A percentile compares a stretch with the other conserved stretches of the same genome.
These are phyloP conservation scores for Apteryx owenii DNA, from an alignment of 2,113 vertebrate species.

Conservation along the genomic window DNA sequence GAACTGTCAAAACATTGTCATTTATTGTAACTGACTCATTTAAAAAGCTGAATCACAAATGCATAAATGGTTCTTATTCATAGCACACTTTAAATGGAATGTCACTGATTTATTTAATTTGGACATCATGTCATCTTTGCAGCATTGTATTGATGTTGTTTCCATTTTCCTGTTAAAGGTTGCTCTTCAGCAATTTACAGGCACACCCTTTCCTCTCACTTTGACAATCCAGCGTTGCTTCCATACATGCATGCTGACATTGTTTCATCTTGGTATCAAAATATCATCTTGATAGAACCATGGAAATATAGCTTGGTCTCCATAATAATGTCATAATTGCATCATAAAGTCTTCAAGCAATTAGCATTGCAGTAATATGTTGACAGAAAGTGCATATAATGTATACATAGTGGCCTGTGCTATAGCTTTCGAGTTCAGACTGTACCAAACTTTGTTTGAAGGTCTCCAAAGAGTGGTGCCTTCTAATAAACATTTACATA, in stretches of 20 bases:
- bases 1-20: conserved; percentile 16
- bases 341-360: conserved; percentile 31
- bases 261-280: neutral
- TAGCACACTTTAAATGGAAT: neutral
- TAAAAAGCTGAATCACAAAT: conserved; percentile 7
- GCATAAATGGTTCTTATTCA: neutral
- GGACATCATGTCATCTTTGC: neutral
- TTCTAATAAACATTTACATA: conserved; percentile 8
- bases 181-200: neutral
- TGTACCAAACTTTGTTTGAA: neutral
- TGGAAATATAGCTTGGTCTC: conserved; percentile 30
- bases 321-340: neutral
- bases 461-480: neutral
- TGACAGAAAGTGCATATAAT: neutral
- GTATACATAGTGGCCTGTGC: neutral
- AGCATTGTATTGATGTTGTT: neutral
- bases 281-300: neutral
- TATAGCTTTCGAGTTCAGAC: neutral
- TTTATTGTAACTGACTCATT: conserved; percentile 34
- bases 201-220: neutral
- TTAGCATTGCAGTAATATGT: neutral
- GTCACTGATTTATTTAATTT: conserved; percentile 7
- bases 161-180: neutral
- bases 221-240: neutral
- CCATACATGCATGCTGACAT: neutral